Base-by-base conservation (phyloP, 2,797 vertebrate genomes). In the Sparus aurata region DNA sequence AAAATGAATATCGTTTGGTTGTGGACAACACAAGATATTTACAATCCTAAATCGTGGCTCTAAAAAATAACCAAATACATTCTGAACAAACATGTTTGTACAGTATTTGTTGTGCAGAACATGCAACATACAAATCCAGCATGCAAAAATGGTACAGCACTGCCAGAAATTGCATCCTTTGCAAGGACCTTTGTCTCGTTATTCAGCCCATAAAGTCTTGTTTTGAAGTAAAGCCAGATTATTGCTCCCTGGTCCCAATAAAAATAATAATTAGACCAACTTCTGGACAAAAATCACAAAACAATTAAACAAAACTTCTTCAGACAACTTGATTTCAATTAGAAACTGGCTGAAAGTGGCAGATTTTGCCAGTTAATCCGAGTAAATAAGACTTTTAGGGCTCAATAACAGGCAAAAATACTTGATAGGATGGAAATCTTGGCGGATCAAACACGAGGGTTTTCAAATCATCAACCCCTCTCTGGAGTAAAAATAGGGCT, bases 101-200 rank as follows among this genome's bases (percentile, higher is more conserved):
- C 1, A 2, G 46, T 25, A n/a, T 11, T 58, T n/a, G 73, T 46
- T n/a, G 4, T 46, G 23, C 61, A n/a, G 52, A 59, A 73, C 75
- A 77, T 84, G 64, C 73, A 63, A 1, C 69, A 12, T 45, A 77
- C 47, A 73, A 81, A 65, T 57, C 8, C 20, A 46, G 30, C 91
- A 89, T 89, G 75, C 86, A 87, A 30, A 65, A 47, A 34, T 20
- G 38, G 46, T 34, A 30, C 6, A 70, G 10, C 16, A 60, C 63
- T 66, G 49, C 73, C 77, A 25, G 71, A 54, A 70, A 60, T 0
- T n/a, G 59, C 5, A 55, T 83, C 53, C 34, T 69, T 72, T 0
- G 20, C 70, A 63, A 34, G 45, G 2, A 8, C 34, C 5, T 77
- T 47, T 45, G 3, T 77, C 43, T 23, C 47, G n/a, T 23, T 64